Conservation (phyloP, 2,113 vertebrate genomes). For the Acanthisitta chloris region DNA sequence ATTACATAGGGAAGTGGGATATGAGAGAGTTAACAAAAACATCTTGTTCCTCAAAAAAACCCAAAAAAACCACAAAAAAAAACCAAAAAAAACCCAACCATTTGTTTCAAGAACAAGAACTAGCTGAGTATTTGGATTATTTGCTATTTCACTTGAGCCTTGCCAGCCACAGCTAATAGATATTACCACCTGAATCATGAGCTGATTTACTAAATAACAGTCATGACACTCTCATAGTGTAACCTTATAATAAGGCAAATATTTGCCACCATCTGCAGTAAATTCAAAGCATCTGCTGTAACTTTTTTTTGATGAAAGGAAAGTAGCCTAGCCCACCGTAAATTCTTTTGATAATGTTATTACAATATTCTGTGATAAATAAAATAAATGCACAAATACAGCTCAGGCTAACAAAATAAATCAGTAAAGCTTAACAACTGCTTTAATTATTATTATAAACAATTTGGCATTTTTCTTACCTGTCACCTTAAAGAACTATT, state of each 20-base stretch:
- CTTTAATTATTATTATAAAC: constrained; percentile 65
- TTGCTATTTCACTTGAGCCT: constrained; percentile 50
- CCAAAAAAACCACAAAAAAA: neutral
- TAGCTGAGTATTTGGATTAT: neutral
- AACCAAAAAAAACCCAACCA: neutral
- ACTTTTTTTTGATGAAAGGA: constrained; percentile 53
- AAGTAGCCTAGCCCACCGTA: constrained; percentile 39
- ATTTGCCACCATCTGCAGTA: constrained; percentile 73
- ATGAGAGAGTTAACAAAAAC: neutral
- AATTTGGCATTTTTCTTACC: constrained; percentile 43
- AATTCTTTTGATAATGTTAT: constrained; percentile 76
- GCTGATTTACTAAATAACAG: constrained; percentile 58
- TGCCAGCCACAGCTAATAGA: constrained; percentile 47
- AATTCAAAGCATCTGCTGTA: constrained; percentile 74
- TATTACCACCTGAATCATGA: constrained; percentile 44
- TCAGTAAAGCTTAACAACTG: constrained; percentile 48
- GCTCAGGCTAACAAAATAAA: constrained; percentile 52
- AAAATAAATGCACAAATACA: constrained; percentile 24
- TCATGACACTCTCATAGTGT: constrained; percentile 46
- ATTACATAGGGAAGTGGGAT: neutral
- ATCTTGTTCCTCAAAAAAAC: no score
- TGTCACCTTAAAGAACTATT: neutral
- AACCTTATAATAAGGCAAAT: constrained; percentile 63
- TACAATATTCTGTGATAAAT: constrained; percentile 66
- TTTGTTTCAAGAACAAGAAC: constrained; percentile 29